phyloP scores from a whole-genome alignment of 2,888 invertebrate genomes.

The Pristionchus arcanus region DNA sequence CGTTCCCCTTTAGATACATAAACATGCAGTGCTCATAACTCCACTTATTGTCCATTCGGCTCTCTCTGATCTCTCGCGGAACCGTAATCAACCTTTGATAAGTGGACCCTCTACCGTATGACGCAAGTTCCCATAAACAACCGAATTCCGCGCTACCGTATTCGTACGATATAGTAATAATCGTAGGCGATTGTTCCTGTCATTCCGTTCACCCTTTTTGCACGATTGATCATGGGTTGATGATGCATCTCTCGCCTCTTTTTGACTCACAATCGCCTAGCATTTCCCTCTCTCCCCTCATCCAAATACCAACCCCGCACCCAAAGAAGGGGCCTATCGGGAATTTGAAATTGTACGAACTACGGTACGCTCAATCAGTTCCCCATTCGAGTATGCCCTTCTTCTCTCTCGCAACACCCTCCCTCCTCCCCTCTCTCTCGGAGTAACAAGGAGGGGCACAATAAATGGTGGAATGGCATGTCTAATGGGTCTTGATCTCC shows the following conservation, averaged over 20 bases:
- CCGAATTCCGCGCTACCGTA: background rate
- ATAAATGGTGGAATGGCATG: constrained; percentile 39
- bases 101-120: constrained; percentile 22
- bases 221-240: constrained; percentile 44
- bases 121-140: constrained; percentile 14
- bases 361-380: background rate
- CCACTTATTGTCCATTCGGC: background rate
- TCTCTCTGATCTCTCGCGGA: constrained; percentile 15
- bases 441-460: constrained; percentile 4
- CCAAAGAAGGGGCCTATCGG: constrained; percentile 18
- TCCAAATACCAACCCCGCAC: constrained; percentile 50
- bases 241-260: constrained; percentile 43
- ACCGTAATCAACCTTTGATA: constrained; percentile 6
- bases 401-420: constrained; percentile 5
- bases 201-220: constrained; percentile 1
- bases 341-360: constrained; percentile 28
- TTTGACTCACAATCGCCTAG: constrained; percentile 50
- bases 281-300: constrained; percentile 13
- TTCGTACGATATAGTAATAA: background rate
- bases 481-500: constrained; percentile 37
- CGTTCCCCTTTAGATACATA: background rate
- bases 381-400: background rate
- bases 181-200: constrained; percentile 28
- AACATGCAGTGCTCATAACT: background rate
- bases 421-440: background rate